Conservation (phyloP, 2,888 invertebrate genomes). For the Vanessa cardui region DNA sequence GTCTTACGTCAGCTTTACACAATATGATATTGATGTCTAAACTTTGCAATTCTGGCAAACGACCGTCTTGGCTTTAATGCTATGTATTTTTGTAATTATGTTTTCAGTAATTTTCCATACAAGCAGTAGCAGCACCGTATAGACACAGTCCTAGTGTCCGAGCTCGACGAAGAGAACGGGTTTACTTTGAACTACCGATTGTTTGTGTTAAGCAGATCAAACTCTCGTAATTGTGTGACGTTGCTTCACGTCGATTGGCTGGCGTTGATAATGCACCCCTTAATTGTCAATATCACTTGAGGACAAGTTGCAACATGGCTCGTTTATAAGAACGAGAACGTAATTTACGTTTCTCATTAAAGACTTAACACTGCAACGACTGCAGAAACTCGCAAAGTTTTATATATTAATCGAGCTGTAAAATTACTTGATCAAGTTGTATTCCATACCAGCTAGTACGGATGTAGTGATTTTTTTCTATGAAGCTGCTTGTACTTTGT, state of each 20-base stretch:
- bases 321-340: conserved; percentile 2
- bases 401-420: not conserved
- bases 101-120: conserved; percentile 17
- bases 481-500: too few species aligned
- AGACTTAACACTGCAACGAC: not conserved
- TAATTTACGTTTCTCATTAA: not conserved
- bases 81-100: conserved; percentile 25
- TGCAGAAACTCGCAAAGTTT: not conserved
- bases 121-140: not conserved
- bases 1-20: conserved; percentile 26
- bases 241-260: not conserved
- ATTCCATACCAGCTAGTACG: too few species aligned
- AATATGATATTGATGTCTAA: conserved; percentile 21
- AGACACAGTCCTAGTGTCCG: not conserved
- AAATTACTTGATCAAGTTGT: not conserved
- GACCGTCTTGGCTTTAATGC: conserved; percentile 18
- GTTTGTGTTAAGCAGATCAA: not conserved
- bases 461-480: too few species aligned
- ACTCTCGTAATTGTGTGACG: not conserved
- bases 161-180: not conserved
- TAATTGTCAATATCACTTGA: conserved; percentile 2
- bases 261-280: not conserved
- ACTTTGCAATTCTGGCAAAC: conserved; percentile 5
- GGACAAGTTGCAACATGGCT: conserved; percentile 10
- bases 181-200: not conserved